Evolutionary conservation across 2,888 invertebrate species (phyloP), one percentile per base, ranked within the genome.

Genomic region (Hypolimnas misippus): DNA sequence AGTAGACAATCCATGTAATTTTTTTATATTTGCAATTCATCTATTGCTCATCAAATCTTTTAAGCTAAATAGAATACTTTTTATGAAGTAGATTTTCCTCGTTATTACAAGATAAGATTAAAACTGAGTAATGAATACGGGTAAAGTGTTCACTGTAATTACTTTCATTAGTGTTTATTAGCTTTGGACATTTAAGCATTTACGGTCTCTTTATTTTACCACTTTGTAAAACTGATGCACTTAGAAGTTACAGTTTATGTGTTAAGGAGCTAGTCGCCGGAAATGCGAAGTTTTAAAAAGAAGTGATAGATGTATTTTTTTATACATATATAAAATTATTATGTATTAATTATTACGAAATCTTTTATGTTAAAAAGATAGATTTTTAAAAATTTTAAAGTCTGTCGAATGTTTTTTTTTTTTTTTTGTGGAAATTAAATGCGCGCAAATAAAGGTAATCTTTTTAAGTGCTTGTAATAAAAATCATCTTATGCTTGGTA

Each of bases 191-290:
- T 35, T 52, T 31, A 51, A 51, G 8, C 31, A 29, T 31, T 51
- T 31, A 38, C 16, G 29, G 17, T 25, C 29, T 2, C 14, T 31
- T 10, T 46, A 17, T 3, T 46, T 17, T 29, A 51, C 17, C 17
- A 12, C 51, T 10, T 29, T 10, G 16, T 12, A 16, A 8, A 51
- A 31, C 8, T 31, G 31, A 51, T 51, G 31, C 29, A 31, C 16
- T 51, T 38, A 51, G 25, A 51, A 51, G 51, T 51, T 31, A 16
- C 51, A 51, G n/a, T 38, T 38, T 12, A 38, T n/a, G 25, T 2
- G n/a, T 38, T 38, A 33, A 1, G n/a, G 12, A n/a, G 12, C 4
- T n/a, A n/a, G 35, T 12, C n/a, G 35, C 4, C n/a, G 35, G 4
- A 38, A 38, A 38, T 38, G 4, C 1, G 2, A n/a, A n/a, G 35